Evolutionary conservation across 1,140 invertebrate species (phyloP).

Genomic region (Bombus vancouverensis): DNA sequence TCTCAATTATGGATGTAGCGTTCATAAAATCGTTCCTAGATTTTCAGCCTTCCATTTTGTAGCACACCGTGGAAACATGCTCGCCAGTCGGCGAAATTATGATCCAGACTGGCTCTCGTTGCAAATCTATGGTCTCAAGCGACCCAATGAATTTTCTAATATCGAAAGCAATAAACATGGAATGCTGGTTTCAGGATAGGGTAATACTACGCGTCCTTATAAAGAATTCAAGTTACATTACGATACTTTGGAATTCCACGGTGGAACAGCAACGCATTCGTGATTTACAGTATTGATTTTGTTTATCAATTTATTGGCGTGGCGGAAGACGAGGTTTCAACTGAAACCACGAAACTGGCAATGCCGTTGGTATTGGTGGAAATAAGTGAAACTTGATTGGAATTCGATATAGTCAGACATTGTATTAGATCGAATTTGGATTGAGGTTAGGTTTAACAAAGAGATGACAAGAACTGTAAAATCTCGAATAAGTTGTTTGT

Average conservation of each 20-base stretch:
- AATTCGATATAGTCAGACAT: too few relatives aligned
- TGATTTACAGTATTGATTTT: background rate
- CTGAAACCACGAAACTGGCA: background rate
- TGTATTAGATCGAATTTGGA: too few relatives aligned
- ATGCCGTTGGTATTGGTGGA: too few relatives aligned
- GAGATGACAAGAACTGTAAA: too few relatives aligned
- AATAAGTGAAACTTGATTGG: too few relatives aligned
- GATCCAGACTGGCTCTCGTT: too few relatives aligned
- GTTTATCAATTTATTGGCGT: too few relatives aligned
- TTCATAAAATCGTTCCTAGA: background rate
- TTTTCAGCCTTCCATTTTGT: background rate
- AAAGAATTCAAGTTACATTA: background rate
- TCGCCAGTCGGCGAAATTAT: background rate
- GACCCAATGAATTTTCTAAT: background rate
- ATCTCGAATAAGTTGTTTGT: too few relatives aligned
- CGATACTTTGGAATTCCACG: background rate
- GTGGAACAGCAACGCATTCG: background rate
- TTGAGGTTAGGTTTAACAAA: too few relatives aligned
- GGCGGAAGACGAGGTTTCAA: background rate
- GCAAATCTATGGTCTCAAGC: background rate
- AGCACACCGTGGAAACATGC: background rate
- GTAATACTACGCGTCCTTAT: background rate
- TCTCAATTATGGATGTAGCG: background rate
- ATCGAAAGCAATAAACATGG: background rate
- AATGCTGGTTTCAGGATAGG: too few relatives aligned